Base-by-base conservation (phyloP, 2,797 vertebrate species). In the Hybognathus amarus region DNA sequence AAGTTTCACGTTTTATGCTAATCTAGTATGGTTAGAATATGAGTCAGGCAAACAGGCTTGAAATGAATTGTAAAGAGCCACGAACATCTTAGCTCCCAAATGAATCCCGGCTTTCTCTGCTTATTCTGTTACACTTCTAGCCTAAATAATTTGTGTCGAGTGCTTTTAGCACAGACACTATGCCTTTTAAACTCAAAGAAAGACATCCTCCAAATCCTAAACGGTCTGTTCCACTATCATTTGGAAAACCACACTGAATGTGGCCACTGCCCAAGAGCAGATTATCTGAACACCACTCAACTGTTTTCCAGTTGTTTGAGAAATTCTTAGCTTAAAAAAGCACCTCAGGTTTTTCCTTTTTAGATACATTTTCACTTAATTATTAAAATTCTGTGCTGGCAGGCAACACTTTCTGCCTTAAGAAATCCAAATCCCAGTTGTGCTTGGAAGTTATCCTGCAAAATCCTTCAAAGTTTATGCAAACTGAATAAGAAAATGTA, bases 261-360 rank as follows among this genome's bases (percentile, higher is more conserved):
- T 77, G 18, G 15, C 50, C 76, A 80, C 6, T 73, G 59, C 54
- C 64, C 69, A 75, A 79, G 71, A 67, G 76, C 6, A 63, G 77
- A 83, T 82, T 84, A 82, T 76, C 76, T 77, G 45, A 82, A 86
- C 40, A 50, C 30, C 52, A 73, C 59, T 79, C 10, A 78, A 40
- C 56, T 78, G 54, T 77, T 78, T 79, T 52, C 15, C 27, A 79
- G 61, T 78, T 79, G 54, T 73, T 77, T 70, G 17, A 82, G 11
- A 80, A 80, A 83, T 82, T 45, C 36, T 77, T 42, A 45, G 30
- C 80, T 84, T 82, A 27, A 68, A 85, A 87, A 42, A 79, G 42
- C 40, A 73, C 79, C 75, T 70, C 20, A 15, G 61, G 78, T 79
- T 50, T 85, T 85, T 77, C 61, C 61, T 66, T 38, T 9, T 12